Percentiles rank a stretch among this genome's conserved stretches.
Conservation (phyloP, 2,113 vertebrate genomes). For the Setophaga coronata region DNA sequence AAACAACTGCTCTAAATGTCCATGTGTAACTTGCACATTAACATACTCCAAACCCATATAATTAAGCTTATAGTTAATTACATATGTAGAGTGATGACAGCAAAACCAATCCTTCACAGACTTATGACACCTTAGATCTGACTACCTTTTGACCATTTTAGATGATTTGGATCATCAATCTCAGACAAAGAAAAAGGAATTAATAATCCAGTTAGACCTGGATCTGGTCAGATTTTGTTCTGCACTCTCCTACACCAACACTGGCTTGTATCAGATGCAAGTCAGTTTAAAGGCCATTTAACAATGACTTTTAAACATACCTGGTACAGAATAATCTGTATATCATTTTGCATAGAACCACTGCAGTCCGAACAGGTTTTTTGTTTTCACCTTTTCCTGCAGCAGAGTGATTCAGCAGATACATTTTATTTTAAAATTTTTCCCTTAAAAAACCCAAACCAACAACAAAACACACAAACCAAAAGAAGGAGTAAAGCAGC, state of each 20-base stretch:
- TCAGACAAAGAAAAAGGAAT: neutral
- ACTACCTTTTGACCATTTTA: neutral
- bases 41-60: neutral
- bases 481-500: neutral
- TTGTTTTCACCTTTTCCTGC: neutral
- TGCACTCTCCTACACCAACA: neutral
- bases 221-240: neutral
- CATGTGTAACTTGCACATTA: rapidly evolving
- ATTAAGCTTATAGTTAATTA: neutral
- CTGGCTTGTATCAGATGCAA: neutral
- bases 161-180: neutral
- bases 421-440: neutral
- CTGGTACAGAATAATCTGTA: neutral
- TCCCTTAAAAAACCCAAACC: neutral
- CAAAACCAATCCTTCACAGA: neutral
- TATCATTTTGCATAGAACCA: neutral
- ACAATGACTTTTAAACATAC: neutral
- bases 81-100: rapidly evolving
- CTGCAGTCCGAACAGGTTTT: neutral
- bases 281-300: neutral
- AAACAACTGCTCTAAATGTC: neutral
- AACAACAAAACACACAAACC: neutral
- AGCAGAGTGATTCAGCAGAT: neutral
- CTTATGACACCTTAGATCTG: neutral
- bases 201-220: neutral